A percentile compares a stretch with the other conserved stretches of the same genome.
Conservation (phyloP, 2,888 invertebrate species). For the Vannuccia rotundouncinata region DNA sequence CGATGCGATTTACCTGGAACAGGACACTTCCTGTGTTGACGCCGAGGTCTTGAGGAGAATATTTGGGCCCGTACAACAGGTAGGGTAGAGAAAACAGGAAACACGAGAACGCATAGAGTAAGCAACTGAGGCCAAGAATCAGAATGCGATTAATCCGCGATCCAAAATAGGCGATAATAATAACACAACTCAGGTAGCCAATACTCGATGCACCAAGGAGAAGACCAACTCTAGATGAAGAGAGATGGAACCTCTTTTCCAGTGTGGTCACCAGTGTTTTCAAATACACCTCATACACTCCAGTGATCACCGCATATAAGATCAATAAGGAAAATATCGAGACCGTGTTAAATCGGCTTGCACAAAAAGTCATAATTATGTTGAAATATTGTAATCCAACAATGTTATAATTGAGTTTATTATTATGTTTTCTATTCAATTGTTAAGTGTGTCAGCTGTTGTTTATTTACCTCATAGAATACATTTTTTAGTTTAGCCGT, state of each 20-base stretch:
- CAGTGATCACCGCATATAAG: neutral
- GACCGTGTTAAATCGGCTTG: too few relatives aligned
- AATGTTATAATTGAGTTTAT: too few relatives aligned
- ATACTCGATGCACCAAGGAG: slow-evolving; percentile 29
- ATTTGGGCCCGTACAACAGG: slow-evolving; percentile 33
- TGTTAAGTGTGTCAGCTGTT: too few relatives aligned
- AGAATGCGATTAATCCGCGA: neutral
- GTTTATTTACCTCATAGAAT: too few relatives aligned
- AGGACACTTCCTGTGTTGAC: neutral
- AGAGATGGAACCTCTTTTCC: slow-evolving; percentile 34
- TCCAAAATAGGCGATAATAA: slow-evolving; percentile 36
- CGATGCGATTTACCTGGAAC: too few relatives aligned
- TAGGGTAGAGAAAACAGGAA: slow-evolving; percentile 27
- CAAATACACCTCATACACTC: slow-evolving; percentile 11
- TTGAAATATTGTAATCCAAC: too few relatives aligned
- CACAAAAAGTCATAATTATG: too few relatives aligned
- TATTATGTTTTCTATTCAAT: too few relatives aligned
- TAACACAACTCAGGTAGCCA: slow-evolving; percentile 30
- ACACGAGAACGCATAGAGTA: slow-evolving; percentile 7
- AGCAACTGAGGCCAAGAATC: neutral
- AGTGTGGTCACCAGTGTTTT: slow-evolving; percentile 22
- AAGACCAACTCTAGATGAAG: slow-evolving; percentile 6
- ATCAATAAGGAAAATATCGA: too few relatives aligned
- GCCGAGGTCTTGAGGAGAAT: neutral
- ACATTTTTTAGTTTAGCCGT: too few relatives aligned